Evolutionary conservation across 2,888 invertebrate genomes (phyloP).

Genomic region (Saturnia pavonia): DNA sequence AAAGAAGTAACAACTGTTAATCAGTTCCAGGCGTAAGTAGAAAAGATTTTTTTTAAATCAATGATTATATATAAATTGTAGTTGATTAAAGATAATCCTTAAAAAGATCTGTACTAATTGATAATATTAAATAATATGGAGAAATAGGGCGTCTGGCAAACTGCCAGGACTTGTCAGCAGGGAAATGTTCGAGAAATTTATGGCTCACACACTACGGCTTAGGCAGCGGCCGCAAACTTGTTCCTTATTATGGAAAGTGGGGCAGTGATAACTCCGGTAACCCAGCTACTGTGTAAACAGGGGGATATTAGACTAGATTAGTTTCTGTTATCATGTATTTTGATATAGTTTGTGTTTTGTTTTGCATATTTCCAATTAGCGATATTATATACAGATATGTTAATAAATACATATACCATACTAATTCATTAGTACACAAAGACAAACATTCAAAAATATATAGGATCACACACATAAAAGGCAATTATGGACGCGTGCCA

Average conservation of each 20-base stretch:
- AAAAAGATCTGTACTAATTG: constrained; percentile 19
- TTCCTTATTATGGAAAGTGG: constrained; percentile 30
- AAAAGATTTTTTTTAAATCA: too few species aligned
- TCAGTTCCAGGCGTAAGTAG: too few species aligned
- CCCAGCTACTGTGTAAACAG: constrained; percentile 33
- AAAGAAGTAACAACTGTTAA: too few species aligned
- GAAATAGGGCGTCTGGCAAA: constrained; percentile 41
- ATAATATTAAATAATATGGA: constrained; percentile 15
- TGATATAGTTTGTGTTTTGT: too few species aligned
- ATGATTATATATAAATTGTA: background rate
- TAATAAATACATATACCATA: too few species aligned
- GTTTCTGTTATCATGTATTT: constrained; percentile 1
- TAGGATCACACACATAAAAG: too few species aligned
- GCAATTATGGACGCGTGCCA: too few species aligned
- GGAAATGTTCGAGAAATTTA: constrained; percentile 40
- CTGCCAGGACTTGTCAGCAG: constrained; percentile 47
- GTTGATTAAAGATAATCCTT: background rate
- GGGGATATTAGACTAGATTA: constrained; percentile 22
- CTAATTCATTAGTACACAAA: too few species aligned
- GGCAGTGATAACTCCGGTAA: constrained; percentile 29
- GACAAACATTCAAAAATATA: too few species aligned
- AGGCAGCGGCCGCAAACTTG: constrained; percentile 37
- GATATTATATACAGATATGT: too few species aligned
- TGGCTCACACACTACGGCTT: constrained; percentile 29
- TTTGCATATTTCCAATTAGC: background rate